Conservation (phyloP, 2,113 vertebrate genomes). For the Apus apus region DNA sequence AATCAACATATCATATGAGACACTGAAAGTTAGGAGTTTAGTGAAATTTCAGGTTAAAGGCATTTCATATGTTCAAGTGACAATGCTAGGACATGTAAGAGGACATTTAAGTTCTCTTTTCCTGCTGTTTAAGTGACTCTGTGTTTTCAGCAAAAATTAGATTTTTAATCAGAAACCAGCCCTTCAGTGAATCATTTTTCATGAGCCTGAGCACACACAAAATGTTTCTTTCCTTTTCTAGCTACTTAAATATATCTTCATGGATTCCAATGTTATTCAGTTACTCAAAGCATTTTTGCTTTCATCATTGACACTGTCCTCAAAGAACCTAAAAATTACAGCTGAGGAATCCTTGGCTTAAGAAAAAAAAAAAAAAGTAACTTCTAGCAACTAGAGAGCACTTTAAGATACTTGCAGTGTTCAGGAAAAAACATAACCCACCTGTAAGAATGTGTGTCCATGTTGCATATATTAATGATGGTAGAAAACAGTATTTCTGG, state of each 20-base stretch:
- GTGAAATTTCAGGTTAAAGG: not conserved
- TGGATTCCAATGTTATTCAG: not conserved
- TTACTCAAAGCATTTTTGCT: not conserved
- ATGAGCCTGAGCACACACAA: not conserved
- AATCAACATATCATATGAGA: not conserved
- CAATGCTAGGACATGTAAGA: not conserved
- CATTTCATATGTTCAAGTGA: not conserved
- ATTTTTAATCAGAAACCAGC: not conserved
- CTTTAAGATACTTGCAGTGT: not conserved
- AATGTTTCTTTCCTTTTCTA: not conserved
- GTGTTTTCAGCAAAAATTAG: not conserved
- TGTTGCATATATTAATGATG: not conserved
- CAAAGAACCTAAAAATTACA: not conserved
- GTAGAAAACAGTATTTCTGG: not conserved
- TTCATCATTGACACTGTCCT: not conserved
- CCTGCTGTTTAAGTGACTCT: not conserved
- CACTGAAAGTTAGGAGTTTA: not conserved
- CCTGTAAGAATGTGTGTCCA: not conserved
- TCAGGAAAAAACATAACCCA: not conserved
- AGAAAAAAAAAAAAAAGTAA: not conserved
- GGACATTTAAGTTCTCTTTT: not conserved
- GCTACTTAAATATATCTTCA: not conserved
- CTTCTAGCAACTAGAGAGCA: not conserved
- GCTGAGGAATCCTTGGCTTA: not conserved
- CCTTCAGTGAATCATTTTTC: not conserved